These are phyloP conservation scores for Chrysomallon squamiferum DNA, from an alignment of 1,140 invertebrate species.

Conservation along the genomic window DNA sequence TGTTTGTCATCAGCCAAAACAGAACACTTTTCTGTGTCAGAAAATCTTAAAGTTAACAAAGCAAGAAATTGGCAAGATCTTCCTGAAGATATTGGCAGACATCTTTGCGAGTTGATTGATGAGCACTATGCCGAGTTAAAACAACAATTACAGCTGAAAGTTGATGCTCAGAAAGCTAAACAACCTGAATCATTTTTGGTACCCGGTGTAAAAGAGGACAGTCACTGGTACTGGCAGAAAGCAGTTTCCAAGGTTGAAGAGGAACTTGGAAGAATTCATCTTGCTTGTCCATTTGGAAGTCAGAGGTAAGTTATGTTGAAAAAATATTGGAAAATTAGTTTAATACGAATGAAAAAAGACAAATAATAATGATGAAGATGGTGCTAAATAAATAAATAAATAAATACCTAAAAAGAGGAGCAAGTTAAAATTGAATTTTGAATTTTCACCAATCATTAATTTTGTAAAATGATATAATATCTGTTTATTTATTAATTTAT, in stretches of 20 bases:
- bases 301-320: slow-evolving; percentile 35
- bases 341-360: too few relatives aligned
- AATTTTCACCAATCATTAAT: too few relatives aligned
- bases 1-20: slow-evolving; percentile 42
- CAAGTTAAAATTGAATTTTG: too few relatives aligned
- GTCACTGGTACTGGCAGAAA: slow-evolving; percentile 32
- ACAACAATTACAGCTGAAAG: slow-evolving; percentile 20
- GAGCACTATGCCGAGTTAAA: slow-evolving; percentile 23
- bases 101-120: slow-evolving; percentile 36
- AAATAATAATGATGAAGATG: too few relatives aligned
- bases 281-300: slow-evolving; percentile 57
- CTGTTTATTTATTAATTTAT: too few relatives aligned
- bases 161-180: slow-evolving; percentile 7
- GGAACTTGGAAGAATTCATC: slow-evolving; percentile 45
- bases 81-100: slow-evolving; percentile 20
- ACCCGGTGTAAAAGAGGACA: slow-evolving; percentile 2
- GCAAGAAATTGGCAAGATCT: slow-evolving; percentile 52
- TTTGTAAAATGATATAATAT: too few relatives aligned
- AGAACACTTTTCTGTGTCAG: slow-evolving; percentile 20
- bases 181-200: slow-evolving; percentile 32
- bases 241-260: slow-evolving; percentile 38
- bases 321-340: too few relatives aligned
- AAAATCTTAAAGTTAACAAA: slow-evolving; percentile 40
- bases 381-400: too few relatives aligned
- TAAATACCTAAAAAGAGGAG: too few relatives aligned